Evolutionary conservation across 2,113 vertebrate species (phyloP).

Genomic region (Podocnemis expansa): DNA sequence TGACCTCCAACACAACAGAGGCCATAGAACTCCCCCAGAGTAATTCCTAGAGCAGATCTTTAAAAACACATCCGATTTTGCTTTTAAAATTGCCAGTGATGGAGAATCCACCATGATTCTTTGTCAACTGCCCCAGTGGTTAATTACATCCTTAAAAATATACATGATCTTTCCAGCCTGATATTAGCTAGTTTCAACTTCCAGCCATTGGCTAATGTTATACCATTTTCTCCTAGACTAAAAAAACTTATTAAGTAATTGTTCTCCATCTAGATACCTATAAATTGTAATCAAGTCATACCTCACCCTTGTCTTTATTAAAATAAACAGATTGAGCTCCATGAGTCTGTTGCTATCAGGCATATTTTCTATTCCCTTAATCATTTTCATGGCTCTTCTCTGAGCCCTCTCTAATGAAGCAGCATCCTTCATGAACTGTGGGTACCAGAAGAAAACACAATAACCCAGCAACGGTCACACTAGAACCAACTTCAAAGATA

Average conservation of each 20-base stretch:
- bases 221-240: background rate
- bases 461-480: background rate
- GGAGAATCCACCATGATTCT: too few relatives aligned
- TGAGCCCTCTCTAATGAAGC: background rate
- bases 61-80: too few relatives aligned
- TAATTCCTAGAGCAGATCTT: too few relatives aligned
- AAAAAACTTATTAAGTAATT: background rate
- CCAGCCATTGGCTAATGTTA: too few relatives aligned
- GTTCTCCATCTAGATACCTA: background rate
- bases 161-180: too few relatives aligned
- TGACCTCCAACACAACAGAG: too few relatives aligned
- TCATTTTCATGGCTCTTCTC: background rate
- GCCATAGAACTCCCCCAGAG: too few relatives aligned
- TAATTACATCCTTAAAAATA: too few relatives aligned
- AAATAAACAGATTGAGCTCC: background rate
- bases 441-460: background rate
- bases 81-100: too few relatives aligned
- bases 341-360: background rate
- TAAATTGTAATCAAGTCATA: background rate
- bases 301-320: background rate
- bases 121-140: too few relatives aligned
- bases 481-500: background rate
- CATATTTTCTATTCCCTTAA: background rate
- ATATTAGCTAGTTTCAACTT: too few relatives aligned
- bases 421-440: background rate